Conservation (phyloP, 2,113 vertebrate genomes). For the Elachura formosa region DNA sequence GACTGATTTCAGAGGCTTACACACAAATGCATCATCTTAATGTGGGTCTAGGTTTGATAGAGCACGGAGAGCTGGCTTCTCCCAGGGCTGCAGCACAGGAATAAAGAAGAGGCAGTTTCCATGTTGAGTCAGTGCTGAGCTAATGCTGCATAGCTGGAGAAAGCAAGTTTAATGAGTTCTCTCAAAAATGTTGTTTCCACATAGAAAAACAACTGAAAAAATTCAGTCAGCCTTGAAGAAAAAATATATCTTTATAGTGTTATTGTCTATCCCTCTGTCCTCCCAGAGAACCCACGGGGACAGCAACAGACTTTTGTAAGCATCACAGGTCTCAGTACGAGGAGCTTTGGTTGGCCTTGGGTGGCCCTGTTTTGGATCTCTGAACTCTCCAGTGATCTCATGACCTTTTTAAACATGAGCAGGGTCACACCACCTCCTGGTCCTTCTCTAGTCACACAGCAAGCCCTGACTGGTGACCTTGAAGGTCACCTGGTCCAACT, state of each 20-base stretch:
- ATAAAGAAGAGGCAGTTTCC: not conserved
- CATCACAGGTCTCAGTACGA: fast-evolving
- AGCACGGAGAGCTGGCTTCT: not conserved
- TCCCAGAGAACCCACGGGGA: not conserved
- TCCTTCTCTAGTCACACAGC: not conserved
- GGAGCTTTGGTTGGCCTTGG: not conserved
- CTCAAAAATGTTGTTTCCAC: not conserved
- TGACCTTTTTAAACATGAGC: not conserved
- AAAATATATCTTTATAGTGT: not conserved
- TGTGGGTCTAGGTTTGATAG: not conserved
- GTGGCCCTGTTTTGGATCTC: not conserved
- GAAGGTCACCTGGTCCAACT: not conserved
- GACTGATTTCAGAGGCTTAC: not conserved
- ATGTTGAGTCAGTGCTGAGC: not conserved
- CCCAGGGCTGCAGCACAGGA: not conserved
- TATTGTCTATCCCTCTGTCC: not conserved
- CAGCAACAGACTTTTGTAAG: not conserved
- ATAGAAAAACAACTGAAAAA: not conserved
- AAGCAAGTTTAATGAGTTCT: not conserved
- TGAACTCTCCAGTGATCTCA: not conserved
- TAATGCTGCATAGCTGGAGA: not conserved
- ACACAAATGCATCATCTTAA: not conserved
- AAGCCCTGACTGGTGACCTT: not conserved
- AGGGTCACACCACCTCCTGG: not conserved
- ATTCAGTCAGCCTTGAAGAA: not conserved